Percentiles rank a stretch among this genome's conserved stretches.
These are phyloP conservation scores for Tetragonula carbonaria DNA, from an alignment of 2,888 invertebrate species.

Conservation along the genomic window DNA sequence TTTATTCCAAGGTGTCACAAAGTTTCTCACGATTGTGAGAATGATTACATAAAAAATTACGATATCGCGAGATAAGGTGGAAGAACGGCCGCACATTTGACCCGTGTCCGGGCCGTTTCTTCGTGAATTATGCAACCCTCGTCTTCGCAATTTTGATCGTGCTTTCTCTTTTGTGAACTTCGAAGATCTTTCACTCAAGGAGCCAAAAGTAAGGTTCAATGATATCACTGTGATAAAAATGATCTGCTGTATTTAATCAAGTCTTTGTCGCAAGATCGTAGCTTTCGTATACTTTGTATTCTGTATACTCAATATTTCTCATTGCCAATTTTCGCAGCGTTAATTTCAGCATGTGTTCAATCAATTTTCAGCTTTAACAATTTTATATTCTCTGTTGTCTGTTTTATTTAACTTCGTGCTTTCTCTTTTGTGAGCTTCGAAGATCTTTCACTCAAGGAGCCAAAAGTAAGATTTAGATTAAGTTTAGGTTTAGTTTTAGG, in stretches of 20 bases:
- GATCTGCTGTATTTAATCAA: background rate
- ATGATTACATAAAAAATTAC: slow-evolving; percentile 26
- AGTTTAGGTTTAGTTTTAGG: no score
- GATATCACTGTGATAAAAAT: background rate
- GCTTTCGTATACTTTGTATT: background rate
- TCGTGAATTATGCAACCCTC: slow-evolving; percentile 21
- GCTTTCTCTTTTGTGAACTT: slow-evolving; percentile 24
- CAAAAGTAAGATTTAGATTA: background rate
- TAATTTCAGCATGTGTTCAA: background rate
- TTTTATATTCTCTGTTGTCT: no score
- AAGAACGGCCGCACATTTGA: slow-evolving; percentile 1
- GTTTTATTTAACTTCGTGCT: background rate
- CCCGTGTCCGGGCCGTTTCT: background rate
- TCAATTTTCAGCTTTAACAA: background rate
- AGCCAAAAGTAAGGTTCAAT: background rate
- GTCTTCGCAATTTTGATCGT: slow-evolving; percentile 8
- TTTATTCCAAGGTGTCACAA: background rate
- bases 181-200: background rate
- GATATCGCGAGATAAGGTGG: background rate
- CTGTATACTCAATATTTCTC: background rate
- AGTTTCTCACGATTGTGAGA: background rate
- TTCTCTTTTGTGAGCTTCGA: slow-evolving; percentile 21
- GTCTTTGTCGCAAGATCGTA: background rate
- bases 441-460: background rate
- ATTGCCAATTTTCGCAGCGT: background rate